Evolutionary conservation across 2,888 invertebrate species (phyloP).

Genomic region (Callimorpha dominula): DNA sequence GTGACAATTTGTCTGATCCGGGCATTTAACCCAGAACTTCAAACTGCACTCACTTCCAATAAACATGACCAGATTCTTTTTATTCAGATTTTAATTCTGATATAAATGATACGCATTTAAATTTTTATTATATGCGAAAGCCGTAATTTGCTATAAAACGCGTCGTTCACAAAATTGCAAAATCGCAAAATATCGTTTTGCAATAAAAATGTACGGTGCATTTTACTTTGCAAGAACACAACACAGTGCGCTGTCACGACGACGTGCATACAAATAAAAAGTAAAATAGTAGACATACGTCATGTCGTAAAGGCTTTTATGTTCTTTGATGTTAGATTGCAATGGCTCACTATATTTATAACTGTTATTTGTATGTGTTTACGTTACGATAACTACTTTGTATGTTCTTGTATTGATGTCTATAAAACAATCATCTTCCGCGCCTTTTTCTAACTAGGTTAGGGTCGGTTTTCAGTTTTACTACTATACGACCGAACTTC

Average conservation of each 20-base stretch:
- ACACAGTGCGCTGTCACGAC: slow-evolving; percentile 20
- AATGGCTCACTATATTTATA: slow-evolving; percentile 35
- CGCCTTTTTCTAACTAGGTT: no score
- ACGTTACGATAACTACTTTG: not conserved
- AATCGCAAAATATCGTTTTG: slow-evolving; percentile 23
- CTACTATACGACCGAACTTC: no score
- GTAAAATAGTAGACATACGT: slow-evolving; percentile 25
- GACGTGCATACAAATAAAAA: slow-evolving; percentile 36
- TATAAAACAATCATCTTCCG: not conserved
- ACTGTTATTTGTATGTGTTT: slow-evolving; percentile 6
- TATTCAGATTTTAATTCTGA: not conserved
- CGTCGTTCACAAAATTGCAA: slow-evolving; percentile 16
- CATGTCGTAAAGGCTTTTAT: slow-evolving; percentile 36
- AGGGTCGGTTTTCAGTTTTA: no score
- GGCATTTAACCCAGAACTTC: no score
- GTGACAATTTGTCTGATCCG: no score
- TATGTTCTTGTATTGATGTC: not conserved
- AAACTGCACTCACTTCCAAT: not conserved
- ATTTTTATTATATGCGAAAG: slow-evolving; percentile 11
- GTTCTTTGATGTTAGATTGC: slow-evolving; percentile 13
- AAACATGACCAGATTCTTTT: not conserved
- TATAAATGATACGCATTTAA: not conserved
- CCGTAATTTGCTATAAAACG: slow-evolving; percentile 19
- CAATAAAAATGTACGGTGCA: slow-evolving; percentile 34
- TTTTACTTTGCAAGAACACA: slow-evolving; percentile 37